Base-by-base conservation (phyloP, 2,888 invertebrate species). In the Acanthoscelides obtectus region DNA sequence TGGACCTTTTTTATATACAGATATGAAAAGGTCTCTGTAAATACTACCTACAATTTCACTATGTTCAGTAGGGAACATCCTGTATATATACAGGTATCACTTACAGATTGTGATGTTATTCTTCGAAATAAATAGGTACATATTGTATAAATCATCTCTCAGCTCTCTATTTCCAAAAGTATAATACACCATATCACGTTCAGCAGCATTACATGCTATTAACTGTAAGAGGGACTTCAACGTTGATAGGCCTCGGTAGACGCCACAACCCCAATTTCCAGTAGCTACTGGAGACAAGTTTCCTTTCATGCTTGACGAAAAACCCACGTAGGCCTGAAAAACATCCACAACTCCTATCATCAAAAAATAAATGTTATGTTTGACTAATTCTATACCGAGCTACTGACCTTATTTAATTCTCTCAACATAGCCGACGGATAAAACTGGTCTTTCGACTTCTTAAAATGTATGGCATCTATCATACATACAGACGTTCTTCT, bases 191-290 rank as follows among this genome's bases (percentile, higher is more conserved):
- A 97, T 83, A 22, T 94, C 91, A 20, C 96, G 86, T 20, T 82
- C 81, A 0, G 87, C 83, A 0, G 86, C 85, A 0, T 84, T 85
- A 70, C 88, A 88, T n/a, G 92, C 93, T 88, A 94, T 90, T 66
- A 94, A 81, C 83, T 97, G 97, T 64, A 97, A 84, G 45, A 97
- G 83, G 0, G 91, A 90, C 85, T 94, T 94, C 0, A 94, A 86
- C 4, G 88, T 86, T 0, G 92, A 87, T 69, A 92, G 90, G 0
- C 96, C 96, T 0, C 91, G 89, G 85, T 94, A 96, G 0, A 94
- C 96, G 0, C 96, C 96, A 86, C 96, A 96, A 2, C 98, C 97
- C 97, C 97, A 98, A 87, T 97, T 97, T 8, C 97, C 97, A 0
- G 96, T 95, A 0, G 96, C 96, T 0, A 97, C 90, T 0, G 84